These are phyloP conservation scores for Mesoligia furuncula DNA, from an alignment of 2,888 invertebrate genomes.

Conservation along the genomic window DNA sequence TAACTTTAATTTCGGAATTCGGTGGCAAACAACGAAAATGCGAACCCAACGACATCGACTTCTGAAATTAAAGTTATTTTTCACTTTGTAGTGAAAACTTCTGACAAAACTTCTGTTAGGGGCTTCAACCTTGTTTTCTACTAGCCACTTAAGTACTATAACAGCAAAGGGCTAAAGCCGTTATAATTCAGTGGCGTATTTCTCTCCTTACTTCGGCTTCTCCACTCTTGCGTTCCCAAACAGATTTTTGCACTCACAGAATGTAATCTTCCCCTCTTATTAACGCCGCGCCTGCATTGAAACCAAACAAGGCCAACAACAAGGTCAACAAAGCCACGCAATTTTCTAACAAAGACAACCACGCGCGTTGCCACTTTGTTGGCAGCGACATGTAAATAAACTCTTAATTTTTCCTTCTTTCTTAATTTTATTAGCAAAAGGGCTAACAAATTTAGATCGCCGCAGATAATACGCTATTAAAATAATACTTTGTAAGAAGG, in stretches of 20 bases:
- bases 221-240: not conserved
- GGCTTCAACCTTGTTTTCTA: not conserved
- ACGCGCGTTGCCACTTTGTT: not conserved
- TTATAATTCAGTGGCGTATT: not conserved
- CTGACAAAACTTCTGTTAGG: not conserved
- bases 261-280: not conserved
- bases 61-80: no score
- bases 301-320: not conserved
- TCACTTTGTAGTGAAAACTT: no score
- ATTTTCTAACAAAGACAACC: not conserved
- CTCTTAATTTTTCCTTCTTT: not conserved
- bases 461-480: constrained; percentile 51
- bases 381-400: not conserved
- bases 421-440: not conserved
- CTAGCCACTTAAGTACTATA: not conserved
- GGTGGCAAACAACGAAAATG: no score
- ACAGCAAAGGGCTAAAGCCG: not conserved
- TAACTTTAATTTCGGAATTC: no score
- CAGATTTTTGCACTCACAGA: not conserved
- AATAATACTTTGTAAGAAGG: constrained; percentile 56
- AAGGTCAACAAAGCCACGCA: not conserved
- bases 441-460: constrained; percentile 10
- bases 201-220: not conserved
- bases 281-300: not conserved
- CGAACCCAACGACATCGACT: no score